These are phyloP conservation scores for Dicyrtomina minuta DNA, from an alignment of 2,888 invertebrate genomes.

Conservation along the genomic window DNA sequence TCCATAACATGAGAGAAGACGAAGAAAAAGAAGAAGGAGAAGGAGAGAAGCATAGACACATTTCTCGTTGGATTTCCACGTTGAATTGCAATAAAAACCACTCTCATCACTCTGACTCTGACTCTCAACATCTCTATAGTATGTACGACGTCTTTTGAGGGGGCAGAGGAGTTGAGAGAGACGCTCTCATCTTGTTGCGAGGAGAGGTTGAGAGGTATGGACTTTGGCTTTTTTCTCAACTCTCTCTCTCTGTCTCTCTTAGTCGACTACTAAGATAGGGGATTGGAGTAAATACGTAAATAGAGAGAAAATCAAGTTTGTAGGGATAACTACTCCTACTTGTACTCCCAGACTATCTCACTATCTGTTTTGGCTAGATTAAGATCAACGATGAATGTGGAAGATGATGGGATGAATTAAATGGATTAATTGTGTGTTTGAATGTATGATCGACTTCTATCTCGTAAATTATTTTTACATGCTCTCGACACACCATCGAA, in stretches of 20 bases:
- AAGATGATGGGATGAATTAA: too few relatives aligned
- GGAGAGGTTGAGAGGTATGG: not conserved
- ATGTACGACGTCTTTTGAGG: not conserved
- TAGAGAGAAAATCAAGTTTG: too few relatives aligned
- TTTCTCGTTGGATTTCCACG: conserved; percentile 21
- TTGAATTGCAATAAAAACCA: conserved; percentile 20
- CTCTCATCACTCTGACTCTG: not conserved
- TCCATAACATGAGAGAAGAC: conserved; percentile 41
- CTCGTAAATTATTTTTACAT: too few relatives aligned
- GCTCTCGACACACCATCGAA: too few relatives aligned
- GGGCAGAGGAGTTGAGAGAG: not conserved
- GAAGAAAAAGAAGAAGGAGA: conserved; percentile 31
- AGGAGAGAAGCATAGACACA: not conserved
- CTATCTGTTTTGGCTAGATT: too few relatives aligned
- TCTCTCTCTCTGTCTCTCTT: not conserved
- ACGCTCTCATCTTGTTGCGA: too few relatives aligned
- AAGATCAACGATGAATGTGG: too few relatives aligned
- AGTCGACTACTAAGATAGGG: not conserved
- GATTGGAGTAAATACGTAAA: too few relatives aligned
- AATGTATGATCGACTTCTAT: too few relatives aligned
- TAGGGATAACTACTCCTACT: not conserved
- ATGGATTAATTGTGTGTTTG: too few relatives aligned
- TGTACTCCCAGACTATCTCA: not conserved
- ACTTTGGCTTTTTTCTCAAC: not conserved
- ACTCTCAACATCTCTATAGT: not conserved